Evolutionary conservation across 2,888 invertebrate genomes (phyloP), one percentile per base, ranked within the genome.

Genomic region (Eilema depressum): DNA sequence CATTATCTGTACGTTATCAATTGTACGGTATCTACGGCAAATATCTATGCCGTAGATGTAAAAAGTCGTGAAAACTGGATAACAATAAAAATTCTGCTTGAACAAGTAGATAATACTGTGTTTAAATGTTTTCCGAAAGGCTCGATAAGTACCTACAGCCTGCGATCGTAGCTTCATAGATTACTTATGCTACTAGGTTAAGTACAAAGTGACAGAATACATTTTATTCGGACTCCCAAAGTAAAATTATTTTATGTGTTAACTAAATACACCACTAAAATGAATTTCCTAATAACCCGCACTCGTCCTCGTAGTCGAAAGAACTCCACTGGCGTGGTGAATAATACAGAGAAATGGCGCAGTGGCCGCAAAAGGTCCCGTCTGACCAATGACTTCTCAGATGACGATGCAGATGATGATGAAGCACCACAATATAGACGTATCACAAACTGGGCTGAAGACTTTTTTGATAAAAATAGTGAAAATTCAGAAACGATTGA

Each of bases 241-340:
- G 65, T 86, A 85, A 92, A 91, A 88, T 90, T 89, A 80, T 76
- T 79, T 85, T 86, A 78, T 11, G 8, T 67, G 73, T 64, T 47
- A 28, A 79, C 68, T 70, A 70, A 80, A 81, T 3, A 72, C 69
- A 66, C 10, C 25, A 66, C 1, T 63, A 86, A 79, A 68, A 95
- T 95, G 95, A 94, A 93, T 83, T 93, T 94, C 74, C 86, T 89
- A 47, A 92, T 87, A 77, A 79, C 84, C n/a, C 89, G 92, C 11
- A 68, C 83, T 14, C 89, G 90, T 10, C 71, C 84, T 20, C 90
- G 89, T 0, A 86, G 90, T 25, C 85, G 89, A 60, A 86, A 77
- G 73, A 91, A 85, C 71, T 94, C 94, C 8, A 80, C 89, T 26
- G 91, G 83, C 70, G 71, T 91, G 11, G 81, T 91, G 76, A 71